Evolutionary conservation across 2,888 invertebrate species (phyloP).

Genomic region (Liodrosophila aerea): DNA sequence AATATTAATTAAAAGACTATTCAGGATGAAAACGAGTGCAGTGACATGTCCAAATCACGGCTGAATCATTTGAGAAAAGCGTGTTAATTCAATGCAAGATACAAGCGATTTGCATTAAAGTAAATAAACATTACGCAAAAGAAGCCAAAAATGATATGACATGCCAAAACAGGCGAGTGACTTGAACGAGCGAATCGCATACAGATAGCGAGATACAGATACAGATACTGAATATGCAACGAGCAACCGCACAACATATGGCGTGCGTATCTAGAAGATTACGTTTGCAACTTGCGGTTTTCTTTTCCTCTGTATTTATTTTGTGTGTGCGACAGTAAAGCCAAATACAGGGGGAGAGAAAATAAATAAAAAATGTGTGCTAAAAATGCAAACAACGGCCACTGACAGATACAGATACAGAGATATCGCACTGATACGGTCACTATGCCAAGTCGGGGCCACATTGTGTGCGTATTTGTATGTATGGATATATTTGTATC

Average conservation of each 20-base stretch:
- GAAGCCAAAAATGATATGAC: conserved; percentile 5
- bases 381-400: conserved; percentile 71
- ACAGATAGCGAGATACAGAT: conserved; percentile 39
- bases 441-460: conserved; percentile 56
- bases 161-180: conserved; percentile 48
- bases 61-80: no score
- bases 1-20: conserved; percentile 61
- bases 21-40: conserved; percentile 6
- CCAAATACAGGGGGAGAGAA: neutral
- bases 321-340: conserved; percentile 3
- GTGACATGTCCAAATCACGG: conserved; percentile 1
- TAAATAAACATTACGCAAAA: neutral
- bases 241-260: conserved; percentile 44
- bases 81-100: neutral
- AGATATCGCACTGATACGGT: conserved; percentile 63
- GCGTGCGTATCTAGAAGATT: conserved; percentile 68
- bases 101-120: neutral
- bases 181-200: conserved; percentile 33
- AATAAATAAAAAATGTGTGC: conserved; percentile 61
- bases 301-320: neutral
- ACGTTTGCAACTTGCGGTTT: conserved; percentile 66
- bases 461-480: conserved; percentile 4
- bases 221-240: conserved; percentile 30
- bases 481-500: conserved; percentile 50
- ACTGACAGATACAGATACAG: conserved; percentile 50